Evolutionary conservation across 2,113 vertebrate species (phyloP).

Genomic region (Cnemophilus loriae): DNA sequence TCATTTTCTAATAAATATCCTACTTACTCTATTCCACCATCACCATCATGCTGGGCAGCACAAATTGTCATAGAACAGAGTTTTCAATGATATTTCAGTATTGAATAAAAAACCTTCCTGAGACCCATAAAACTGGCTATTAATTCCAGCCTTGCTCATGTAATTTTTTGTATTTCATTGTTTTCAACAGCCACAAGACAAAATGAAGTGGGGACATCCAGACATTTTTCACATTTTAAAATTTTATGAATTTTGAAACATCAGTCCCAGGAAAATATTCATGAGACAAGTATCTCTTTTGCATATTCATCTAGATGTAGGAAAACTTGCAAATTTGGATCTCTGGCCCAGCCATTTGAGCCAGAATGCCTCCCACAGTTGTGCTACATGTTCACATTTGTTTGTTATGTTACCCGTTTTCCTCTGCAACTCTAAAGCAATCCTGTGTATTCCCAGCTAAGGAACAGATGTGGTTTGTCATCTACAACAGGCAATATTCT

Average conservation of each 20-base stretch:
- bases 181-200: neutral
- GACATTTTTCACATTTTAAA: neutral
- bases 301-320: neutral
- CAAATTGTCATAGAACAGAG: neutral
- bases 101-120: neutral
- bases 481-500: neutral
- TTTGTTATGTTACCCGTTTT: neutral
- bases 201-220: neutral
- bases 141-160: neutral
- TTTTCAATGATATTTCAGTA: neutral
- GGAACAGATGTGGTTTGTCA: neutral
- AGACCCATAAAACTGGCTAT: neutral
- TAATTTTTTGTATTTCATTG: neutral
- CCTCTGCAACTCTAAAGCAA: neutral
- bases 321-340: neutral
- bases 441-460: neutral
- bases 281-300: neutral
- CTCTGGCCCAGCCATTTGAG: neutral
- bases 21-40: neutral
- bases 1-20: neutral
- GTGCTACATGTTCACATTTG: neutral
- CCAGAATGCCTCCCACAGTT: neutral
- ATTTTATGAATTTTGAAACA: neutral
- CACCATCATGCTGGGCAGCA: neutral
- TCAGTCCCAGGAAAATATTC: neutral